Evolutionary conservation across 2,797 vertebrate genomes (phyloP).

Genomic region (Miichthys miiuy): DNA sequence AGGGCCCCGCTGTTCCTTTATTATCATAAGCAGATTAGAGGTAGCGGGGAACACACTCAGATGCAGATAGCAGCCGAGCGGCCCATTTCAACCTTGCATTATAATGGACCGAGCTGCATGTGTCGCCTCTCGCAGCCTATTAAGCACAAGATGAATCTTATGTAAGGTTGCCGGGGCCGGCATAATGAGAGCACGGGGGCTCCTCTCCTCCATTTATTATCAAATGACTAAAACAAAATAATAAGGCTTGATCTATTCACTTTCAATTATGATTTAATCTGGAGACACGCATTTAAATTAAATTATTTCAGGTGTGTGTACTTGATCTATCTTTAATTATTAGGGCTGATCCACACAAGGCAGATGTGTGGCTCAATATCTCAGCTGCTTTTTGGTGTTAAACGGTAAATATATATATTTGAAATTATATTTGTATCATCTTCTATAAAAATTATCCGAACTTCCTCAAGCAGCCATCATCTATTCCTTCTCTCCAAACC

Average conservation of each 20-base stretch:
- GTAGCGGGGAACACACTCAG: constrained; percentile 95
- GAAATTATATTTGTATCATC: background rate
- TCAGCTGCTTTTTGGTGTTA: background rate
- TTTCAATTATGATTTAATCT: constrained; percentile 79
- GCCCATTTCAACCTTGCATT: constrained; percentile 95
- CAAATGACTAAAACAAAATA: constrained; percentile 80
- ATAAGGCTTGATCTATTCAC: constrained; percentile 73
- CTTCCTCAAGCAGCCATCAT: constrained; percentile 7
- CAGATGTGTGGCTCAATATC: background rate
- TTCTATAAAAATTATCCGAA: background rate
- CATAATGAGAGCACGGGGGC: constrained; percentile 74
- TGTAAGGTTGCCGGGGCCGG: constrained; percentile 78
- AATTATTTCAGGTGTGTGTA: constrained; percentile 76
- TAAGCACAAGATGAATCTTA: constrained; percentile 90
- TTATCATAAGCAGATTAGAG: constrained; percentile 99
- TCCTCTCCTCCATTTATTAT: constrained; percentile 72
- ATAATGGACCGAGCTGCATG: constrained; percentile 92
- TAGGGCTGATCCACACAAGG: constrained; percentile 19
- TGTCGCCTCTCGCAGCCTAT: constrained; percentile 94
- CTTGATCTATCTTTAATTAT: constrained; percentile 68
- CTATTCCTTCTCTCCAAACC: background rate
- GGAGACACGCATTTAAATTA: constrained; percentile 59
- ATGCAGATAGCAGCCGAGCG: constrained; percentile 94
- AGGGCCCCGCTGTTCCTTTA: constrained; percentile 95
- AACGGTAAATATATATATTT: constrained; percentile 3